These are phyloP conservation scores for Scophthalmus maximus DNA, from an alignment of 2,113 vertebrate genomes.

Conservation along the genomic window DNA sequence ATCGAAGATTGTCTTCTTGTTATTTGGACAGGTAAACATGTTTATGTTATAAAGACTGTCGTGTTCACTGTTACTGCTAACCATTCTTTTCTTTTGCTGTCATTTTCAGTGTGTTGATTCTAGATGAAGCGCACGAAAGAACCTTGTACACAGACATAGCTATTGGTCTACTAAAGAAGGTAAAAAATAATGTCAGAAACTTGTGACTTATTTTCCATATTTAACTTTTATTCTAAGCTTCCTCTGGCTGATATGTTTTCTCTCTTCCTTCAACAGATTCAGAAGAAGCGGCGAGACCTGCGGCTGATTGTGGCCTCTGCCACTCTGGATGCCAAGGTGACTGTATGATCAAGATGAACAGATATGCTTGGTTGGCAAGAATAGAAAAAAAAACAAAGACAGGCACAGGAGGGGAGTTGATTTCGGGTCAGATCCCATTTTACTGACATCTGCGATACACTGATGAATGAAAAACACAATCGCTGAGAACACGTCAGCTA, in stretches of 20 bases:
- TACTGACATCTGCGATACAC: conserved; percentile 51
- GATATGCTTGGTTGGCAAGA: conserved; percentile 45
- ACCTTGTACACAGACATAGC: conserved; percentile 97
- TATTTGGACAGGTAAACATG: neutral
- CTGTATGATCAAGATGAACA: conserved; percentile 63
- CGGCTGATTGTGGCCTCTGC: conserved; percentile 95
- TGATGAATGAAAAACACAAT: conserved; percentile 62
- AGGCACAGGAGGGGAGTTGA: conserved; percentile 17
- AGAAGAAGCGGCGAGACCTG: conserved; percentile 95
- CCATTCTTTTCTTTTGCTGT: conserved; percentile 19
- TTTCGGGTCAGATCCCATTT: conserved; percentile 48
- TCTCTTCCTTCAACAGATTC: conserved; percentile 83
- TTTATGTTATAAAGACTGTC: neutral
- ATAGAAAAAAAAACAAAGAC: conserved; percentile 44
- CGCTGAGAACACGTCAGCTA: conserved; percentile 40
- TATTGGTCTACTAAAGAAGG: conserved; percentile 98
- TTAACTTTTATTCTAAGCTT: neutral
- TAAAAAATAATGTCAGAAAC: conserved; percentile 48
- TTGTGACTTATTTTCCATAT: neutral
- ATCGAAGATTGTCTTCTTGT: neutral
- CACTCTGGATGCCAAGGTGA: conserved; percentile 98
- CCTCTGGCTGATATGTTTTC: neutral
- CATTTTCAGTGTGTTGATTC: conserved; percentile 89
- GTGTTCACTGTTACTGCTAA: neutral
- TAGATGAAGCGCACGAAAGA: conserved; percentile 98